Evolutionary conservation across 2,797 vertebrate species (phyloP).

Genomic region (Corythornis leucogaster): DNA sequence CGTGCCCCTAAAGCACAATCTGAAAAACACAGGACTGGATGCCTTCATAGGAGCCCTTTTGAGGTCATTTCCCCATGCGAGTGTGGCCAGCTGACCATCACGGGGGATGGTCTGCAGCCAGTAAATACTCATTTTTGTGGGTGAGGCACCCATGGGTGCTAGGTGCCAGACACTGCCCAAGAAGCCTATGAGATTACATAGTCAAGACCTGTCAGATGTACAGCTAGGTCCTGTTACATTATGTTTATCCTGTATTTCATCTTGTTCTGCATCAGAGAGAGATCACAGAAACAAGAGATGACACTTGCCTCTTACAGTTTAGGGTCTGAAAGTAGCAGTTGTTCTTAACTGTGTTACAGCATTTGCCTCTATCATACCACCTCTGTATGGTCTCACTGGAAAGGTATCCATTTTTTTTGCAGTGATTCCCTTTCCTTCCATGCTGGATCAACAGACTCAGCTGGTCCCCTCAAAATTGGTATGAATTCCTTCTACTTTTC

Average conservation of each 20-base stretch:
- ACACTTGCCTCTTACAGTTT: not conserved
- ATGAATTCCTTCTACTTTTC: not conserved
- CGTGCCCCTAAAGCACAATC: not conserved
- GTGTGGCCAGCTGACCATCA: not conserved
- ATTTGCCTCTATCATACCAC: not conserved
- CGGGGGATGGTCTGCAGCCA: not conserved
- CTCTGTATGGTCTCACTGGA: not conserved
- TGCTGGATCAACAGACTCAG: not conserved
- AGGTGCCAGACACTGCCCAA: rapidly evolving
- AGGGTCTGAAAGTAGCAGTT: not conserved
- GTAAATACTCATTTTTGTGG: not conserved
- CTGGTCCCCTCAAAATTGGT: not conserved
- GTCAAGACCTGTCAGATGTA: not conserved
- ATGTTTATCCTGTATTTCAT: not conserved
- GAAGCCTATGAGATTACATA: not conserved
- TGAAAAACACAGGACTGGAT: not conserved
- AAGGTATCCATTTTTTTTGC: not conserved
- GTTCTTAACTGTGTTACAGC: not conserved
- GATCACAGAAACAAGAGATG: not conserved
- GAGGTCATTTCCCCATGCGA: not conserved
- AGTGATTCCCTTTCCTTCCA: not conserved
- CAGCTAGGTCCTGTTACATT: not conserved
- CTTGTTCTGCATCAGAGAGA: not conserved
- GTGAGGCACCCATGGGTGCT: not conserved
- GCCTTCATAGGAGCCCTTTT: not conserved